phyloP scores from a whole-genome alignment of 2,888 invertebrate genomes.

The Dynastes hyllus region DNA sequence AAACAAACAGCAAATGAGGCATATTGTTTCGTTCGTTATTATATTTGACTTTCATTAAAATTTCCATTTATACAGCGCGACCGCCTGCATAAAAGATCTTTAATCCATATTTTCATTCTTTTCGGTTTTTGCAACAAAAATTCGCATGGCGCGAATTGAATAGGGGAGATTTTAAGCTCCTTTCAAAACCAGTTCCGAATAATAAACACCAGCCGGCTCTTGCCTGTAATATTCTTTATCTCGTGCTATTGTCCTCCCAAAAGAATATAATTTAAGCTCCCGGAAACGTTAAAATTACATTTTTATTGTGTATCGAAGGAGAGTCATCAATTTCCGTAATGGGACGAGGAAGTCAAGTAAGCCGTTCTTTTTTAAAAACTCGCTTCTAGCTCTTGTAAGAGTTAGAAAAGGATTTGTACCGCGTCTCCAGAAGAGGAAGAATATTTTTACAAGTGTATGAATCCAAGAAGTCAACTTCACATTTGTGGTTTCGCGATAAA shows the following conservation, averaged over 20 bases:
- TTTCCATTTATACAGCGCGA: conserved; percentile 6
- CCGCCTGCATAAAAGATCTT: background rate
- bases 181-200: conserved; percentile 4
- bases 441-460: too few species aligned
- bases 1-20: background rate
- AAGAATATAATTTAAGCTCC: background rate
- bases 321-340: background rate
- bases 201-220: background rate
- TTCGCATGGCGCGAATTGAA: background rate
- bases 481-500: too few species aligned
- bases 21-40: conserved; percentile 3
- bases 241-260: background rate
- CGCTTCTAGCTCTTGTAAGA: too few species aligned
- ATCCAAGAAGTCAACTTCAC: too few species aligned
- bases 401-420: too few species aligned
- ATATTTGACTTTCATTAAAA: conserved; percentile 19
- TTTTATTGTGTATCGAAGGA: background rate
- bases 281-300: conserved; percentile 11
- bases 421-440: too few species aligned
- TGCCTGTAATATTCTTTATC: background rate
- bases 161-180: conserved; percentile 7
- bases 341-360: too few species aligned
- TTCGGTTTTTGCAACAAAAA: background rate
- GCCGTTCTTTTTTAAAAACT: too few species aligned
- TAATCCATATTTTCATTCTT: conserved; percentile 21